Conservation (phyloP, 2,888 invertebrate genomes). For the Protonemura montana region DNA sequence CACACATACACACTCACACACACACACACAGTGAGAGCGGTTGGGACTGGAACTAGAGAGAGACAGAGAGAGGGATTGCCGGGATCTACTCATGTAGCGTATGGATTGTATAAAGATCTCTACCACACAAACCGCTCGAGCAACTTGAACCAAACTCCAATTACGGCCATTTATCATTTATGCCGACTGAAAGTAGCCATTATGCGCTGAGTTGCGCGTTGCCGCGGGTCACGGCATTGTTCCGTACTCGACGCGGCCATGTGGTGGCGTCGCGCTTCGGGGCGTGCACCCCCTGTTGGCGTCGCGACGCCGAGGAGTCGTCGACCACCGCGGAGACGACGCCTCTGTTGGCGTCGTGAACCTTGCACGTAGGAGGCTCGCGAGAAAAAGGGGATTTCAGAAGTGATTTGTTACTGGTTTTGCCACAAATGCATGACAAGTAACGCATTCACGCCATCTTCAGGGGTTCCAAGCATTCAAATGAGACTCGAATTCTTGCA, state of each 20-base stretch:
- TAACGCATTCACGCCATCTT: no score
- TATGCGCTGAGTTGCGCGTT: background rate
- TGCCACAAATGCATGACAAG: no score
- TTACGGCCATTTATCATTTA: slow-evolving; percentile 47
- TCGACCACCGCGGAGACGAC: no score
- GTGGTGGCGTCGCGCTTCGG: no score
- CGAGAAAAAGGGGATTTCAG: no score
- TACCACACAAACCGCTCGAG: background rate
- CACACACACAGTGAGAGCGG: slow-evolving; percentile 7
- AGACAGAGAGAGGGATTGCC: background rate
- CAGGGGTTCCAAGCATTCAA: no score
- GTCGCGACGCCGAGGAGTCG: no score
- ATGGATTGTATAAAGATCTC: slow-evolving; percentile 31
- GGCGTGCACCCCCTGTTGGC: no score
- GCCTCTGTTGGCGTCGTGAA: no score
- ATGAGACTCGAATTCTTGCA: no score
- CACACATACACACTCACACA: background rate
- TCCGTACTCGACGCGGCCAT: background rate
- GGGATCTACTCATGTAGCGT: background rate
- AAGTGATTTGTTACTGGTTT: no score
- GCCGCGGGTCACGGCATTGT: background rate
- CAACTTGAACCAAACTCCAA: slow-evolving; percentile 40
- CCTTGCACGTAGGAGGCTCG: no score
- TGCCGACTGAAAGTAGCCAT: slow-evolving; percentile 47
- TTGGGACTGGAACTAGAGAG: background rate